Conservation (phyloP, 2,113 vertebrate species). For the Lasiurus borealis region DNA sequence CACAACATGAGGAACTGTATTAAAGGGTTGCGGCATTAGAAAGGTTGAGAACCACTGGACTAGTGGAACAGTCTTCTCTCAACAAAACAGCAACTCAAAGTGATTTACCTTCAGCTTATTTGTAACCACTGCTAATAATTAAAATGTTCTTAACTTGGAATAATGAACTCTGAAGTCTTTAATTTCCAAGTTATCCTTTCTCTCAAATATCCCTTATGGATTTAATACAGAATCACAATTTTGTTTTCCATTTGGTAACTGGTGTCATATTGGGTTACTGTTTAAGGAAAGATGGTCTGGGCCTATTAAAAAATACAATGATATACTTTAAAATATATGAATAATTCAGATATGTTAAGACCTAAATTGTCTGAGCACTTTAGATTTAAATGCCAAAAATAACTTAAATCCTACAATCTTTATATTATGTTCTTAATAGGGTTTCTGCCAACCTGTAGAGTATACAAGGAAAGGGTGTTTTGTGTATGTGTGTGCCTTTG, state of each 20-base stretch:
- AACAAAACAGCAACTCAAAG: slow-evolving; percentile 65
- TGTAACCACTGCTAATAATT: slow-evolving; percentile 68
- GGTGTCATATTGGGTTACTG: slow-evolving; percentile 39
- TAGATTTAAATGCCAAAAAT: slow-evolving; percentile 64
- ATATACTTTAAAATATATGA: slow-evolving; percentile 37
- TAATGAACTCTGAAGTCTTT: slow-evolving; percentile 76
- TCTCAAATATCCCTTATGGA: slow-evolving; percentile 69
- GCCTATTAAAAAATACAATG: slow-evolving; percentile 35
- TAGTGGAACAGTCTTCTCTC: slow-evolving; percentile 22
- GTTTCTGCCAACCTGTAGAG: background rate
- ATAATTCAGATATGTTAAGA: slow-evolving; percentile 59
- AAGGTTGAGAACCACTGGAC: slow-evolving; percentile 41
- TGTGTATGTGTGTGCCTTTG: background rate
- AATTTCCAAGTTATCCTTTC: slow-evolving; percentile 69
- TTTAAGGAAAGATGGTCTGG: slow-evolving; percentile 32
- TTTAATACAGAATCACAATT: slow-evolving; percentile 71
- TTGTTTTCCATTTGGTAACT: slow-evolving; percentile 60
- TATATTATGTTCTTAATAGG: slow-evolving; percentile 50
- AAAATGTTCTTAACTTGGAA: slow-evolving; percentile 65
- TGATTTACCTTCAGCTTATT: slow-evolving; percentile 80
- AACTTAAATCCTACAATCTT: slow-evolving; percentile 43
- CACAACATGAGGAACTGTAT: too few relatives aligned
- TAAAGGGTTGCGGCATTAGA: too few relatives aligned
- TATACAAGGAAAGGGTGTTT: background rate
- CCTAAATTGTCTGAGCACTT: slow-evolving; percentile 84